phyloP scores from a whole-genome alignment of 2,797 vertebrate genomes.

The Rhinogobio ventralis region DNA sequence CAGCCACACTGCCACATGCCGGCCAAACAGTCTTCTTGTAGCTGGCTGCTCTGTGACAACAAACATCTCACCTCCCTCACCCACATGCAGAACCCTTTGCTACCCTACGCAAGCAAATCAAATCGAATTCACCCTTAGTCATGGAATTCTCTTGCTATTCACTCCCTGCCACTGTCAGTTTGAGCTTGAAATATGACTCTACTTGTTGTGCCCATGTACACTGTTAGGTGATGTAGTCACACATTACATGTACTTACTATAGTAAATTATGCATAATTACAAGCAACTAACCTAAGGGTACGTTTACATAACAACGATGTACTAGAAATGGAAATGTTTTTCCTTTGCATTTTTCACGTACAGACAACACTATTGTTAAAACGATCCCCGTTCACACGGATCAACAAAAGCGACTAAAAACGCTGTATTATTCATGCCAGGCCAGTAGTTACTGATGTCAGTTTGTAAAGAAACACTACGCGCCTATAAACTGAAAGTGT shows the following conservation, averaged over 20 bases:
- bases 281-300: too few relatives aligned
- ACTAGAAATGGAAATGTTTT: not conserved
- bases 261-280: not conserved
- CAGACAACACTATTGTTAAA: too few relatives aligned
- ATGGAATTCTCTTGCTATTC: conserved; percentile 47
- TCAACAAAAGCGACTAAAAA: too few relatives aligned
- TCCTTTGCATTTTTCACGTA: too few relatives aligned
- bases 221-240: not conserved
- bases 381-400: too few relatives aligned
- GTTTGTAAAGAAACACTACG: too few relatives aligned
- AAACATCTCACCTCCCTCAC: conserved; percentile 16
- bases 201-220: conserved; percentile 35
- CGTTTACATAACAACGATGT: not conserved
- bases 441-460: too few relatives aligned
- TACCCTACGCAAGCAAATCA: conserved; percentile 67
- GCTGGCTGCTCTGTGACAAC: conserved; percentile 51
- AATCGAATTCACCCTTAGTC: conserved; percentile 60
- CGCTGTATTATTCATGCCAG: too few relatives aligned
- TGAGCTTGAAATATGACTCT: conserved; percentile 65
- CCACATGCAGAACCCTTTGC: conserved; percentile 48
- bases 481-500: too few relatives aligned
- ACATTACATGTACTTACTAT: not conserved
- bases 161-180: conserved; percentile 55
- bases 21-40: conserved; percentile 56
- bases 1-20: conserved; percentile 69